Conservation (phyloP, 2,113 vertebrate species). For the Clarias macrocephalus region DNA sequence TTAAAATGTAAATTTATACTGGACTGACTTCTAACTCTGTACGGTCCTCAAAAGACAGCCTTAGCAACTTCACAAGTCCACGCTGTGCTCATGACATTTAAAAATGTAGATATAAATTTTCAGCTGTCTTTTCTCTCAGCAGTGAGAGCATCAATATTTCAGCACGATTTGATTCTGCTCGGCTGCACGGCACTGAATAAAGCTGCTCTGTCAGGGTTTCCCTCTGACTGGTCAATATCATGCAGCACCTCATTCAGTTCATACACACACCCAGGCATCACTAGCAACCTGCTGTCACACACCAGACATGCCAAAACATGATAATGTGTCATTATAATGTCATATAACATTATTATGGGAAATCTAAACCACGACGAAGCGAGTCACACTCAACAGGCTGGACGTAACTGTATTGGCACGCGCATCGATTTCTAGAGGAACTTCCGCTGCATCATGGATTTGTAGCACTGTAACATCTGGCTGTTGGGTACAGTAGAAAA, state of each 20-base stretch:
- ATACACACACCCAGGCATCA: neutral
- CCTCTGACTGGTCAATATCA: constrained; percentile 56
- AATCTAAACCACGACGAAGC: neutral
- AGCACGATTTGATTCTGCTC: constrained; percentile 56
- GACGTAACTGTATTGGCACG: constrained; percentile 31
- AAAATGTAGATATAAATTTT: neutral
- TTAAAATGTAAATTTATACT: neutral
- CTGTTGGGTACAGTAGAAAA: constrained; percentile 32
- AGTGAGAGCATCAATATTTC: constrained; percentile 66
- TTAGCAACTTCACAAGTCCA: neutral
- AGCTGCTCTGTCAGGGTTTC: constrained; percentile 60
- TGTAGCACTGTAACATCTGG: constrained; percentile 2
- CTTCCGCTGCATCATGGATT: constrained; percentile 61
- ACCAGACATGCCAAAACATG: neutral
- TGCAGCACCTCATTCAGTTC: constrained; percentile 1
- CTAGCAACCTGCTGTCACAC: neutral
- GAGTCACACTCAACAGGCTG: constrained; percentile 16
- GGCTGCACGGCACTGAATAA: constrained; percentile 54
- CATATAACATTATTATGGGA: neutral
- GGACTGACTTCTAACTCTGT: neutral
- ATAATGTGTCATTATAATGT: neutral
- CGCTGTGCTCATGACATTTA: neutral
- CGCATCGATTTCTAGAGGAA: constrained; percentile 64
- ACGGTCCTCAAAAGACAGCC: no score
- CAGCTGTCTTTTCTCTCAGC: constrained; percentile 7